Evolutionary conservation across 2,113 vertebrate genomes (phyloP).

Genomic region (Marcusenius ussheri): DNA sequence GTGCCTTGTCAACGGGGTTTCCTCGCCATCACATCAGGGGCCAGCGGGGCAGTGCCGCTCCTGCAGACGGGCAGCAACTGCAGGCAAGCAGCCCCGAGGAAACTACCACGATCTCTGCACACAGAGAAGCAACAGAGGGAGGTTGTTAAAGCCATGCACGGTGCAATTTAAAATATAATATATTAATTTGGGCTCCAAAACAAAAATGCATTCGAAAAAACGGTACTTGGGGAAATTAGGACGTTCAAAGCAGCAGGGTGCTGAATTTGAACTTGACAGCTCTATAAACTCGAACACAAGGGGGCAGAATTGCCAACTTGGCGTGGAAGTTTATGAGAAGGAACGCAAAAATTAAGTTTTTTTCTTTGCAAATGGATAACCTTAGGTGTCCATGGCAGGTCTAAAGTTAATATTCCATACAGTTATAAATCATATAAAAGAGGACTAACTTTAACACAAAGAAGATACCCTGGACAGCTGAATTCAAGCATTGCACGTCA

Average conservation of each 20-base stretch:
- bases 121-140: constrained; percentile 11
- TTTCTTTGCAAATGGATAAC: background rate
- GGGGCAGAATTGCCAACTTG: constrained; percentile 8
- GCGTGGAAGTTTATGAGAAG: background rate
- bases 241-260: background rate
- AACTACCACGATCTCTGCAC: constrained; percentile 37
- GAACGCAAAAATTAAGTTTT: background rate
- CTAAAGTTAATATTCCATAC: background rate
- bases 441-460: background rate
- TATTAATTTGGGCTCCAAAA: background rate
- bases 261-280: background rate
- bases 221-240: background rate
- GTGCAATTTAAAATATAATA: background rate
- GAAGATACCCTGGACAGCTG: background rate
- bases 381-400: background rate
- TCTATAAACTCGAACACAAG: constrained; percentile 7
- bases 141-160: constrained; percentile 17
- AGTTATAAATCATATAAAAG: background rate
- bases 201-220: background rate
- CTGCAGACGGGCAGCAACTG: constrained; percentile 45
- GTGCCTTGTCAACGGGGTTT: constrained; percentile 99
- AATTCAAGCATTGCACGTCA: background rate
- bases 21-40: constrained; percentile 99
- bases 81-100: constrained; percentile 38
- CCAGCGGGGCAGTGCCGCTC: constrained; percentile 67